A percentile compares a stretch with the other conserved stretches of the same genome.
Conservation (phyloP, 2,888 invertebrate genomes). For the Acrobasis suavella region DNA sequence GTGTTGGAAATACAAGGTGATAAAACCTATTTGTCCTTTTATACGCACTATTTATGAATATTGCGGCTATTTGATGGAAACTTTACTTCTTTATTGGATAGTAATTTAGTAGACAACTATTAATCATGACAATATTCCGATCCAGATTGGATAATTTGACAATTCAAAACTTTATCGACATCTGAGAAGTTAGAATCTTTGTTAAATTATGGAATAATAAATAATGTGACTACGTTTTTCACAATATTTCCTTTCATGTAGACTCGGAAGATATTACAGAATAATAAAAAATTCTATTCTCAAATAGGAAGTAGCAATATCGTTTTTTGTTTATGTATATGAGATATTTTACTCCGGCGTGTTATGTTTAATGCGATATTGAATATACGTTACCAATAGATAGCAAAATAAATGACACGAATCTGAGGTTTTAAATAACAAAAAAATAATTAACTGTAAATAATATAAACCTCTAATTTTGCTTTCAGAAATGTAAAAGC, state of each 20-base stretch:
- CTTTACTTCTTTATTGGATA: neutral
- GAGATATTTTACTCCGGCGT: too few relatives aligned
- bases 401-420: too few relatives aligned
- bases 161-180: neutral
- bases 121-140: slow-evolving; percentile 25
- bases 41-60: too few relatives aligned
- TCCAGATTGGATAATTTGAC: neutral
- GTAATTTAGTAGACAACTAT: slow-evolving; percentile 15
- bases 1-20: too few relatives aligned
- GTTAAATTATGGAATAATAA: neutral
- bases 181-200: neutral
- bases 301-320: neutral
- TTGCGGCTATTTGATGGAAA: too few relatives aligned
- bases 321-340: neutral
- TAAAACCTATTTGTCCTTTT: too few relatives aligned
- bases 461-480: too few relatives aligned
- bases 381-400: too few relatives aligned
- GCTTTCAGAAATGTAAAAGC: too few relatives aligned
- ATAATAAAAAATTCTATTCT: neutral
- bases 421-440: too few relatives aligned
- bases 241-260: neutral
- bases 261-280: neutral
- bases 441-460: too few relatives aligned
- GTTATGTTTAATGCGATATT: too few relatives aligned
- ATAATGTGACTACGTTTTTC: neutral